Evolutionary conservation across 2,888 invertebrate genomes (phyloP).

Genomic region (Asteroscopus sphinx): DNA sequence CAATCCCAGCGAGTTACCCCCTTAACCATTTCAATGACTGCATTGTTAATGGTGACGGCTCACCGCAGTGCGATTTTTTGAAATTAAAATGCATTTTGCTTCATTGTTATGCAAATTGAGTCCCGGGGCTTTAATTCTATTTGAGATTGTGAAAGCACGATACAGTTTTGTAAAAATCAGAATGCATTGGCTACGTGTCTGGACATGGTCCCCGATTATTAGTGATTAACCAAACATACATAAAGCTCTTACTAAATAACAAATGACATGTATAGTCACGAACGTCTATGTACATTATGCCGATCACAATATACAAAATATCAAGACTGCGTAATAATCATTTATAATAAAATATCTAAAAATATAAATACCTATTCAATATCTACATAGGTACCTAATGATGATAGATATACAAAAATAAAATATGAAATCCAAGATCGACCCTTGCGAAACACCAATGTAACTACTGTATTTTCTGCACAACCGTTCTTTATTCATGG

Average conservation of each 20-base stretch:
- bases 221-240: conserved; percentile 39
- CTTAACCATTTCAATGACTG: conserved; percentile 65
- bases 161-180: conserved; percentile 43
- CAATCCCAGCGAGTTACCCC: conserved; percentile 65
- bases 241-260: conserved; percentile 38
- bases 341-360: too few relatives aligned
- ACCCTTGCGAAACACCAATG: conserved; percentile 56
- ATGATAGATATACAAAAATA: too few relatives aligned
- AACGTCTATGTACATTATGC: conserved; percentile 25
- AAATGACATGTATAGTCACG: conserved; percentile 64
- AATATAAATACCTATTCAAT: too few relatives aligned
- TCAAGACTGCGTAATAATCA: conserved; percentile 13
- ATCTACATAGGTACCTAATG: too few relatives aligned
- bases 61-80: conserved; percentile 63
- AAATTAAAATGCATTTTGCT: conserved; percentile 72
- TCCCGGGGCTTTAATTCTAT: conserved; percentile 58
- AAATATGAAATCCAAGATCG: conserved; percentile 54
- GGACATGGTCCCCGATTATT: conserved; percentile 55
- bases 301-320: conserved; percentile 18
- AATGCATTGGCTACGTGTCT: conserved; percentile 56
- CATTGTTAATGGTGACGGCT: conserved; percentile 63
- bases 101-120: conserved; percentile 73
- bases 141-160: conserved; percentile 48
- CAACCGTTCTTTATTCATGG: conserved; percentile 60
- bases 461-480: conserved; percentile 45